Evolutionary conservation across 2,888 invertebrate genomes (phyloP), one percentile per base, ranked within the genome.

Genomic region (Drosophila borealis): DNA sequence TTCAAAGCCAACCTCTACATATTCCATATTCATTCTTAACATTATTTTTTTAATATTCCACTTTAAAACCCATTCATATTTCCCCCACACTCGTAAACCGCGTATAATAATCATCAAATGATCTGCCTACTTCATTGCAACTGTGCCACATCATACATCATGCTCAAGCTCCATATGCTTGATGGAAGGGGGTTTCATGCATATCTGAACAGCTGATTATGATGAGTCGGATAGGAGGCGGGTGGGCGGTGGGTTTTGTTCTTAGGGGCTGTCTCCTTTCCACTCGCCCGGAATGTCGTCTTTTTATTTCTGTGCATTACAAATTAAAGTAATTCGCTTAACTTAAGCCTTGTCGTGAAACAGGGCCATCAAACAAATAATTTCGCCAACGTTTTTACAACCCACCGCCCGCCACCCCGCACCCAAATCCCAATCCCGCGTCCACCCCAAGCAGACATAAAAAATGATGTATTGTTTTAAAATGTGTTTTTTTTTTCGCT

Each of bases 311-410:
- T 59, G 50, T 53, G 59, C 68, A 68, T 66, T 66, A 73, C 73
- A 84, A 85, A 87, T 85, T 87, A 81, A 86, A 83, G 87, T 83
- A 83, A 84, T 76, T 77, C 87, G 84, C 82, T 81, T 78, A 70
- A 62, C 70, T 73, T 76, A 56, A 77, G 69, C 49, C 29, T 17
- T 37, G 59, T 34, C 36, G 49, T 42, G 50, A 56, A 63, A 54
- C 49, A 44, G 69, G 29, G 53, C 76, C 80, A 80, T 86, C 72
- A 81, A 81, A 84, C 71, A 86, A 83, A 84, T 80, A 83, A 79
- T 86, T 77, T 83, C 57, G 56, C 63, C 39, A 10, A 21, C 55
- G 49, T 44, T 54, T 56, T 68, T 68, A 73, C 41, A 73, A 36
- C 36, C 10, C 39, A 19, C 44, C 19, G 9, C 34, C 4, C 2